These are phyloP conservation scores for Acanthurus lineatus DNA, from an alignment of 2,797 vertebrate genomes.

Conservation along the genomic window DNA sequence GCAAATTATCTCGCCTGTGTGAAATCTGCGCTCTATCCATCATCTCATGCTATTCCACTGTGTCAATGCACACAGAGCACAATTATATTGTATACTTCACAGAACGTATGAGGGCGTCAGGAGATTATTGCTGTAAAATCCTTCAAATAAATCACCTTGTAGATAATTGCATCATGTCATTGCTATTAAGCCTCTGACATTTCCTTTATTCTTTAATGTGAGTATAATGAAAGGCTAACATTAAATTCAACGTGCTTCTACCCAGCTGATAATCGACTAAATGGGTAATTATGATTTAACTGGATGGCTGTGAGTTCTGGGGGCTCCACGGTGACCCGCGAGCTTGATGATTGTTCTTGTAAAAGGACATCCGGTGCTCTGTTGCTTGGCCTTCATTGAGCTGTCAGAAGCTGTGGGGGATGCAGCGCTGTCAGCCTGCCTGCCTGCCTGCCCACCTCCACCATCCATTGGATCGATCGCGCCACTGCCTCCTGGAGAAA, in stretches of 20 bases:
- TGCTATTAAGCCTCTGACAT: slow-evolving; percentile 70
- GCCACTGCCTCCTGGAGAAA: slow-evolving; percentile 66
- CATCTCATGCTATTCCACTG: slow-evolving; percentile 48
- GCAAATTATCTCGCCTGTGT: slow-evolving; percentile 50
- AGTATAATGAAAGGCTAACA: slow-evolving; percentile 72
- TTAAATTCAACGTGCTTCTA: slow-evolving; percentile 59
- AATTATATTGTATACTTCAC: slow-evolving; percentile 58
- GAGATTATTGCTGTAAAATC: slow-evolving; percentile 71
- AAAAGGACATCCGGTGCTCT: slow-evolving; percentile 67
- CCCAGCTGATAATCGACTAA: slow-evolving; percentile 69
- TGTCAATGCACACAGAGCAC: slow-evolving; percentile 33
- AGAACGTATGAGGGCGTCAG: slow-evolving; percentile 48
- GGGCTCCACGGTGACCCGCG: slow-evolving; percentile 59
- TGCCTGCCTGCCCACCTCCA: slow-evolving; percentile 52
- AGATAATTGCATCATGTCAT: slow-evolving; percentile 73
- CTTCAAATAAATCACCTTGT: slow-evolving; percentile 71
- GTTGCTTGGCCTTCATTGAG: slow-evolving; percentile 60
- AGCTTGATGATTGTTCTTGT: slow-evolving; percentile 60
- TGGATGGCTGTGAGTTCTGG: slow-evolving; percentile 57
- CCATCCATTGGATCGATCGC: slow-evolving; percentile 69
- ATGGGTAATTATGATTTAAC: slow-evolving; percentile 77
- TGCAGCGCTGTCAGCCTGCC: slow-evolving; percentile 51
- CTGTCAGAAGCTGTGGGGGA: slow-evolving; percentile 66
- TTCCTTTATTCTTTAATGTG: slow-evolving; percentile 75
- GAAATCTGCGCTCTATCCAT: slow-evolving; percentile 47